phyloP scores from a whole-genome alignment of 2,797 vertebrate species.

The Ara ararauna region DNA sequence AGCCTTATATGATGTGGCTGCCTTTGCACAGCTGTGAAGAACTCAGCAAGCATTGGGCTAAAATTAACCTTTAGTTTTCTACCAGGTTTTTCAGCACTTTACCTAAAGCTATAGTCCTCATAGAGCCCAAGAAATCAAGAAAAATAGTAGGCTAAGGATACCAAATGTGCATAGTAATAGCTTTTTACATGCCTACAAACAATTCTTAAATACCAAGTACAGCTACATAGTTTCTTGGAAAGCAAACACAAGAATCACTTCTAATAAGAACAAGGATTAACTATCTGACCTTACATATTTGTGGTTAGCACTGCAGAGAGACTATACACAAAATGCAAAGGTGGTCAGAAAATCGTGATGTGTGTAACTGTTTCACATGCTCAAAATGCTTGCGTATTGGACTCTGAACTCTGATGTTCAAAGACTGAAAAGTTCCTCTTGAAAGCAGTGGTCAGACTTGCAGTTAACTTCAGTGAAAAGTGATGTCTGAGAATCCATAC shows the following conservation, averaged over 20 bases:
- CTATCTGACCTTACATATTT: not conserved
- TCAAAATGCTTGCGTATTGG: not conserved
- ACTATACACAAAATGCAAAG: not conserved
- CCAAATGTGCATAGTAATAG: not conserved
- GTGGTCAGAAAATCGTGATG: not conserved
- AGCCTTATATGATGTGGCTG: not conserved
- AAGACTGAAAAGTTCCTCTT: not conserved
- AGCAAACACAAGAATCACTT: not conserved
- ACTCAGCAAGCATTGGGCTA: not conserved
- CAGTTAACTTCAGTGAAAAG: not conserved
- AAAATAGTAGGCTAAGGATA: not conserved
- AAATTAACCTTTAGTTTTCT: not conserved
- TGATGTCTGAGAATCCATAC: not conserved
- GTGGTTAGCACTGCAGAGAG: not conserved
- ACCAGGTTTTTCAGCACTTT: not conserved
- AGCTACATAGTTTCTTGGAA: not conserved
- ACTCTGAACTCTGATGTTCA: not conserved
- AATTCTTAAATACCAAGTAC: not conserved
- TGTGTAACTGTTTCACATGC: not conserved
- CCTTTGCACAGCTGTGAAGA: slow-evolving; percentile 15
- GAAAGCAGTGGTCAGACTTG: not conserved
- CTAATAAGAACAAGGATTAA: not conserved
- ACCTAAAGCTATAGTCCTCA: not conserved
- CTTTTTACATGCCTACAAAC: not conserved
- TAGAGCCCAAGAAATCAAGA: not conserved